phyloP scores from a whole-genome alignment of 2,888 invertebrate genomes.

The Liopterus haemorrhoidalis region DNA sequence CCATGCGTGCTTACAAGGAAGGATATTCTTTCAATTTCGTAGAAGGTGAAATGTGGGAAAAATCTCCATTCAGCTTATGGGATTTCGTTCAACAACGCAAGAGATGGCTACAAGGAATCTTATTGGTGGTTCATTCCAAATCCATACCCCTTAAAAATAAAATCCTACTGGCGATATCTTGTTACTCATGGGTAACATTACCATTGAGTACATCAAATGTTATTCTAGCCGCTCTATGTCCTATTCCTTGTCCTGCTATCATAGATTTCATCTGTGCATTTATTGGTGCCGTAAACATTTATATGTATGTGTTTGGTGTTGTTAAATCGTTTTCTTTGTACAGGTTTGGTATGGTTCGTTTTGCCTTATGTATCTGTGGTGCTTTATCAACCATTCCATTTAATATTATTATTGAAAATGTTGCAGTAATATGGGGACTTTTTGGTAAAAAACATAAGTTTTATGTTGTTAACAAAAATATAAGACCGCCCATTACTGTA shows the following conservation, averaged over 20 bases:
- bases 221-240: conserved; percentile 75
- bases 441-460: conserved; percentile 94
- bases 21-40: conserved; percentile 93
- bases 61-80: conserved; percentile 90
- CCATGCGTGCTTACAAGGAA: conserved; percentile 87
- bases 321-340: conserved; percentile 89
- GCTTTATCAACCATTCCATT: conserved; percentile 88
- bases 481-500: conserved; percentile 62
- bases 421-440: conserved; percentile 91
- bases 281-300: conserved; percentile 88
- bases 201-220: conserved; percentile 89
- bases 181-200: conserved; percentile 94
- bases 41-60: conserved; percentile 99
- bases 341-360: conserved; percentile 74
- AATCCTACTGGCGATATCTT: conserved; percentile 75
- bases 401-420: conserved; percentile 89
- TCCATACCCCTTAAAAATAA: conserved; percentile 74
- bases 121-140: conserved; percentile 81
- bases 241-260: conserved; percentile 76
- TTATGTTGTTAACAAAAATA: conserved; percentile 92
- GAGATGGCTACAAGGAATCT: conserved; percentile 90
- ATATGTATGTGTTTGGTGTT: conserved; percentile 98
- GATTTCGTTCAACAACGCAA: conserved; percentile 95
- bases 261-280: conserved; percentile 86
- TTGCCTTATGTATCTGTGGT: conserved; percentile 73